These are phyloP conservation scores for Actinernus sp. DNA, from an alignment of 92 coral and sea anemone genomes.

Conservation along the genomic window DNA sequence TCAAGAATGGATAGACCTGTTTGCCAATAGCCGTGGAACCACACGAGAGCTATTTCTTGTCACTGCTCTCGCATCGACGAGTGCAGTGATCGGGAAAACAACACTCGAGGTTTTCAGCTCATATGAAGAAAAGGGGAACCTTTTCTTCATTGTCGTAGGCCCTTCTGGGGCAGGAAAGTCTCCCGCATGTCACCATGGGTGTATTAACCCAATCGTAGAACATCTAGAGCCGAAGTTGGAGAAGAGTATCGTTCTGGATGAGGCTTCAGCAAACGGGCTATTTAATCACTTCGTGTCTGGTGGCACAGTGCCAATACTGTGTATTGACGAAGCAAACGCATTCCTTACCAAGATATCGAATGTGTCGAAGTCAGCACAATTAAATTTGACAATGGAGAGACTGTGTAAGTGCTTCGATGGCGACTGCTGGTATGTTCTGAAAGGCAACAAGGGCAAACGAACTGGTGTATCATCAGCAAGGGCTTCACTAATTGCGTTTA, in stretches of 20 bases:
- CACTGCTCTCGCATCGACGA: slow-evolving; percentile 42
- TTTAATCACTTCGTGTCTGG: slow-evolving; percentile 37
- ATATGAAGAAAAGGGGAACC: slow-evolving; percentile 62
- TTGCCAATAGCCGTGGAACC: slow-evolving; percentile 55
- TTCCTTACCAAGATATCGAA: slow-evolving; percentile 9
- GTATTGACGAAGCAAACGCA: slow-evolving; percentile 41
- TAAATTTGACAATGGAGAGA: not conserved
- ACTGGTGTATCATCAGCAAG: slow-evolving; percentile 17
- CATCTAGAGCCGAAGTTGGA: slow-evolving; percentile 23
- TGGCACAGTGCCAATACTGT: slow-evolving; percentile 55
- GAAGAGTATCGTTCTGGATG: slow-evolving; percentile 25
- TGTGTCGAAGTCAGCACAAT: not conserved
- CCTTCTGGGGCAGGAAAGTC: slow-evolving; percentile 61
- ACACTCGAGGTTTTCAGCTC: slow-evolving; percentile 53
- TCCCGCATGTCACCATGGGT: slow-evolving; percentile 33
- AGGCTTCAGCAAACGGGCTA: slow-evolving; percentile 49
- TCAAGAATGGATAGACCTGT: slow-evolving; percentile 18
- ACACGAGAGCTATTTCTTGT: slow-evolving; percentile 36
- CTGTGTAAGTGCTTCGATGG: slow-evolving; percentile 7
- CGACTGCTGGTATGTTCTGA: not conserved
- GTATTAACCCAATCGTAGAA: slow-evolving; percentile 36
- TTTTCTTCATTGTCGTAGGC: slow-evolving; percentile 54
- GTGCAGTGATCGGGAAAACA: slow-evolving; percentile 54
- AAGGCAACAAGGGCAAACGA: slow-evolving; percentile 19
- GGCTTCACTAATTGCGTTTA: slow-evolving; percentile 19